phyloP scores from a whole-genome alignment of 2,113 vertebrate genomes.

The Peromyscus leucopus region DNA sequence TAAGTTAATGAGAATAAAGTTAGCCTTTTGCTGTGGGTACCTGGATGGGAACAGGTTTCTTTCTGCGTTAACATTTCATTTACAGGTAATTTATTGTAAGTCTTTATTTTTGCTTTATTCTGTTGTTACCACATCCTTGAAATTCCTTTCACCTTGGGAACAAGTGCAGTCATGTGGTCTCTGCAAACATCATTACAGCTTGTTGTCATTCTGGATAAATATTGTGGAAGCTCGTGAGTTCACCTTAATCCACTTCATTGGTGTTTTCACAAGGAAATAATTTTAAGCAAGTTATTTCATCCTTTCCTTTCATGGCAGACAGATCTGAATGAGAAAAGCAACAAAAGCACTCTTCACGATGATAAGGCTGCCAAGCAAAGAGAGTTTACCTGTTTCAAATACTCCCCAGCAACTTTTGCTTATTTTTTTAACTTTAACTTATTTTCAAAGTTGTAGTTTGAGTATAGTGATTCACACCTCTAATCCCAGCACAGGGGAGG shows the following conservation, averaged over 20 bases:
- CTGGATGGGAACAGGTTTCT: neutral
- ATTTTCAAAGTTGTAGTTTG: neutral
- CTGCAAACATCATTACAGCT: neutral
- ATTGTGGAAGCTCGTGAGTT: neutral
- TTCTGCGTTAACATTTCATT: neutral
- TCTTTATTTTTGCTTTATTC: neutral
- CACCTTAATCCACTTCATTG: conserved; percentile 18
- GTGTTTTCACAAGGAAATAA: conserved; percentile 29
- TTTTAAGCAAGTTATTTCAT: neutral
- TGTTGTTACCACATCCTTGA: neutral
- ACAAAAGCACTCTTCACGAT: neutral
- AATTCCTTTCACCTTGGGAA: conserved; percentile 24
- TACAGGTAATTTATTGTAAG: neutral
- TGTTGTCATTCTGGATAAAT: conserved; percentile 36
- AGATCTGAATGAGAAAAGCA: neutral
- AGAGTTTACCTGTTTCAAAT: neutral
- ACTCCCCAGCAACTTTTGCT: neutral
- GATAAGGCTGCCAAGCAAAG: neutral
- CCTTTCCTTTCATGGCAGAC: neutral
- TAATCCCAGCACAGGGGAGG: neutral
- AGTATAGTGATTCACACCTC: neutral
- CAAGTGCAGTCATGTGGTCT: neutral
- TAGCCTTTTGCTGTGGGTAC: neutral
- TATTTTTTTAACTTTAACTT: conserved; percentile 15
- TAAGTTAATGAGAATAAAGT: neutral